These are phyloP conservation scores for Lutraria rhynchaena DNA, from an alignment of 1,140 invertebrate species.

Conservation along the genomic window DNA sequence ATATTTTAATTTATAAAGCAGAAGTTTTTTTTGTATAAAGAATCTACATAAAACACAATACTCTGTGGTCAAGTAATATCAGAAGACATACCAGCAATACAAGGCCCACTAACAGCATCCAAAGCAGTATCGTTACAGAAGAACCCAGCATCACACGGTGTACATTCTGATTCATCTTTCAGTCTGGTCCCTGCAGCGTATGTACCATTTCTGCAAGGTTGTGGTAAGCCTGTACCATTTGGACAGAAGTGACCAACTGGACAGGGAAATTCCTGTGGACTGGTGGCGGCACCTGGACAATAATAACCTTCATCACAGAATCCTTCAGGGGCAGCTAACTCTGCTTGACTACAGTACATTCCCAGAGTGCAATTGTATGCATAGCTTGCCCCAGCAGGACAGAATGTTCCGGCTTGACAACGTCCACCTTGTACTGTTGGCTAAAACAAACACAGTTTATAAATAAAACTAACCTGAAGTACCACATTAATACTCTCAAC, in stretches of 20 bases:
- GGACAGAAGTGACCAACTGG: slow-evolving; percentile 78
- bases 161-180: slow-evolving; percentile 70
- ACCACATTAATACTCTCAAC: too few relatives aligned
- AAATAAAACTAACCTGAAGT: too few relatives aligned
- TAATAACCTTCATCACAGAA: slow-evolving; percentile 77
- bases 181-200: slow-evolving; percentile 67
- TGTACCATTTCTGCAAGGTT: slow-evolving; percentile 77
- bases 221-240: slow-evolving; percentile 71
- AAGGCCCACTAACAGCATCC: slow-evolving; percentile 69
- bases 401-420: slow-evolving; percentile 76
- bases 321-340: slow-evolving; percentile 67
- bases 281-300: slow-evolving; percentile 73
- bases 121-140: slow-evolving; percentile 79
- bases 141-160: slow-evolving; percentile 74
- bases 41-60: too few relatives aligned
- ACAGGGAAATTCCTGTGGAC: slow-evolving; percentile 69
- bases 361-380: slow-evolving; percentile 75
- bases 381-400: slow-evolving; percentile 72
- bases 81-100: slow-evolving; percentile 69
- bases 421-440: slow-evolving; percentile 72
- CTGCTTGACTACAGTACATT: slow-evolving; percentile 74
- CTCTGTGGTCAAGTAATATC: too few relatives aligned
- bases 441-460: slow-evolving; percentile 57
- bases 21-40: too few relatives aligned
- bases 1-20: too few relatives aligned